A percentile compares a stretch with the other conserved stretches of the same genome.
phyloP scores from a whole-genome alignment of 2,888 invertebrate genomes.

The Lissocephala sabroskyi region DNA sequence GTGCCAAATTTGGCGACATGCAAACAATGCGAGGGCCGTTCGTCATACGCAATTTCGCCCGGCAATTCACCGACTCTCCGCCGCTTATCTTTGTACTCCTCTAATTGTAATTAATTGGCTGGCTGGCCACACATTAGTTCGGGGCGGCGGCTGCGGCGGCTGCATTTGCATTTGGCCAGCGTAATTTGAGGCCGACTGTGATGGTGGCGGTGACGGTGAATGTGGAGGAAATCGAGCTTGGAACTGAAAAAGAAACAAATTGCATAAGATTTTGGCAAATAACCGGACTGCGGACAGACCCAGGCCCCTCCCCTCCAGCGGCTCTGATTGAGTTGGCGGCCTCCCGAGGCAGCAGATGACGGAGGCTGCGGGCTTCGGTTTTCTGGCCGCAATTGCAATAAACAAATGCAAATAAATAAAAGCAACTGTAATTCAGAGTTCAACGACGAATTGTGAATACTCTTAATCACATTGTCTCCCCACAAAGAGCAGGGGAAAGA shows the following conservation, averaged over 20 bases:
- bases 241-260: too few species aligned
- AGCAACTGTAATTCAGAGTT: too few species aligned
- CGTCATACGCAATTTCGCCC: constrained; percentile 9
- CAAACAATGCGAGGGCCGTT: too few species aligned
- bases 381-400: constrained; percentile 33
- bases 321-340: constrained; percentile 13
- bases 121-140: not conserved
- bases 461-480: too few species aligned
- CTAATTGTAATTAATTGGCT: constrained; percentile 45
- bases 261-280: constrained; percentile 53
- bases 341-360: too few species aligned
- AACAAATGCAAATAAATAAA: constrained; percentile 7
- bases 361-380: too few species aligned
- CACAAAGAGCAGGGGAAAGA: too few species aligned
- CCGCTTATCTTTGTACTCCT: too few species aligned
- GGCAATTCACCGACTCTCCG: too few species aligned
- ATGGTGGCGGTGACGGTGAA: constrained; percentile 1
- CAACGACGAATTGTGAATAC: too few species aligned
- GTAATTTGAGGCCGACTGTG: not conserved
- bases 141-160: not conserved
- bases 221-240: constrained; percentile 4
- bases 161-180: not conserved
- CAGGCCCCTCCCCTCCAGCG: not conserved
- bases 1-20: too few species aligned
- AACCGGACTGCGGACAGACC: constrained; percentile 18